Conservation (phyloP, 2,113 vertebrate genomes). For the Hippoglossus stenolepis region DNA sequence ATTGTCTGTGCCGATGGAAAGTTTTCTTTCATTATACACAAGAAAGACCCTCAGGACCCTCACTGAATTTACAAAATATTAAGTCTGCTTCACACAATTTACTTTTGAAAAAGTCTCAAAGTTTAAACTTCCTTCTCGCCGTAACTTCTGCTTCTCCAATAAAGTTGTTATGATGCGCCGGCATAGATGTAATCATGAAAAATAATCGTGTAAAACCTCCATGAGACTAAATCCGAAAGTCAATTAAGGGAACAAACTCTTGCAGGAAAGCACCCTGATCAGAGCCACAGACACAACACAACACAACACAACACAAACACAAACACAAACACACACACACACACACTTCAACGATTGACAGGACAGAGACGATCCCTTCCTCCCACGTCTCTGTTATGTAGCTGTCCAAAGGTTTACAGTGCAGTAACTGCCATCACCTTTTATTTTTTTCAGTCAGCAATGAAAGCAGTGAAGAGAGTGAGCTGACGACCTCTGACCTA, state of each 20-base stretch:
- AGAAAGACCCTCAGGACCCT: background rate
- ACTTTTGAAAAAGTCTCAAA: too few species aligned
- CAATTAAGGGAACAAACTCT: too few species aligned
- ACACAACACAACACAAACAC: background rate
- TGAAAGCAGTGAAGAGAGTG: constrained; percentile 32
- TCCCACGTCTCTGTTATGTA: constrained; percentile 17
- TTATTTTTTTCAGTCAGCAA: constrained; percentile 24
- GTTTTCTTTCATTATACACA: constrained; percentile 7
- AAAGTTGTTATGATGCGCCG: too few species aligned
- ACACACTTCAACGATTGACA: constrained; percentile 8
- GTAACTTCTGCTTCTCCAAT: background rate
- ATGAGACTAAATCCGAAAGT: too few species aligned
- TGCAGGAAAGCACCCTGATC: constrained; percentile 22
- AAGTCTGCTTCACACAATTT: too few species aligned
- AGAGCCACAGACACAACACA: constrained; percentile 9
- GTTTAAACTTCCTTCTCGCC: too few species aligned
- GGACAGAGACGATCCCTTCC: constrained; percentile 7
- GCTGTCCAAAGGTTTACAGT: constrained; percentile 62
- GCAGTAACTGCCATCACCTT: background rate
- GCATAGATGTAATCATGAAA: too few species aligned
- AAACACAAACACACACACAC: constrained; percentile 12
- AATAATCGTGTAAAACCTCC: too few species aligned
- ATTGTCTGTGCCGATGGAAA: constrained; percentile 4
- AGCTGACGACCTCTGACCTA: constrained; percentile 60
- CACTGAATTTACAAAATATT: too few species aligned